Evolutionary conservation across 1,140 invertebrate genomes (phyloP).

Genomic region (Drosophila saltans): DNA sequence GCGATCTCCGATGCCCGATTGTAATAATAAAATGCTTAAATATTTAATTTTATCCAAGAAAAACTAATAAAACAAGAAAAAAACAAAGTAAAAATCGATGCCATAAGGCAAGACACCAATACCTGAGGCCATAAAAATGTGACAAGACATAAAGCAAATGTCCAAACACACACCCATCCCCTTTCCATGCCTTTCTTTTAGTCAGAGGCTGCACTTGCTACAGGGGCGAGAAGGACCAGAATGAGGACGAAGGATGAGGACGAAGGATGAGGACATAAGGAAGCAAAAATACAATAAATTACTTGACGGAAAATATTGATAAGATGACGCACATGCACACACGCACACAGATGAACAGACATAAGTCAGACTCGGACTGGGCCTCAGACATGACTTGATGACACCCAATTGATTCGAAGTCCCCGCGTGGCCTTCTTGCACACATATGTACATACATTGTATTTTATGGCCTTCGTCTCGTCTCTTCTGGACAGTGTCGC

Average conservation of each 20-base stretch:
- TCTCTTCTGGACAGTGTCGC: slow-evolving; percentile 50
- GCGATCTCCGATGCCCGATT: slow-evolving; percentile 9
- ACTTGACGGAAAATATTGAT: slow-evolving; percentile 82
- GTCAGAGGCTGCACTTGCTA: slow-evolving; percentile 49
- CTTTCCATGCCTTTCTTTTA: not conserved
- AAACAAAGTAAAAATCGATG: slow-evolving; percentile 61
- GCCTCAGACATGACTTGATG: slow-evolving; percentile 23
- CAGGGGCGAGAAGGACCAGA: slow-evolving; percentile 14
- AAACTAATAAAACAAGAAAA: slow-evolving; percentile 52
- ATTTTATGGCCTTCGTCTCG: slow-evolving; percentile 57
- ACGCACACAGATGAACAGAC: slow-evolving; percentile 4
- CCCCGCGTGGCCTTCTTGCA: slow-evolving; percentile 37
- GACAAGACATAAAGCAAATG: slow-evolving; percentile 73
- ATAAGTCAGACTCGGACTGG: not conserved
- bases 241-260: slow-evolving; percentile 20
- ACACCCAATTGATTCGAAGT: slow-evolving; percentile 57
- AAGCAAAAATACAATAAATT: slow-evolving; percentile 78
- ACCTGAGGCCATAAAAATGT: slow-evolving; percentile 68
- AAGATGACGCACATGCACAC: slow-evolving; percentile 57
- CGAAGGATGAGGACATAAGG: slow-evolving; percentile 53
- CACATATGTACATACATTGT: slow-evolving; percentile 8
- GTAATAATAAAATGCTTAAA: slow-evolving; percentile 73
- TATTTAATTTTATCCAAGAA: slow-evolving; percentile 74
- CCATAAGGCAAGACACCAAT: slow-evolving; percentile 52
- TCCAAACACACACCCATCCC: slow-evolving; percentile 40